Percentiles rank a stretch among this genome's conserved stretches.
phyloP scores from a whole-genome alignment of 2,113 vertebrate species.

The Pterocles orientalis region DNA sequence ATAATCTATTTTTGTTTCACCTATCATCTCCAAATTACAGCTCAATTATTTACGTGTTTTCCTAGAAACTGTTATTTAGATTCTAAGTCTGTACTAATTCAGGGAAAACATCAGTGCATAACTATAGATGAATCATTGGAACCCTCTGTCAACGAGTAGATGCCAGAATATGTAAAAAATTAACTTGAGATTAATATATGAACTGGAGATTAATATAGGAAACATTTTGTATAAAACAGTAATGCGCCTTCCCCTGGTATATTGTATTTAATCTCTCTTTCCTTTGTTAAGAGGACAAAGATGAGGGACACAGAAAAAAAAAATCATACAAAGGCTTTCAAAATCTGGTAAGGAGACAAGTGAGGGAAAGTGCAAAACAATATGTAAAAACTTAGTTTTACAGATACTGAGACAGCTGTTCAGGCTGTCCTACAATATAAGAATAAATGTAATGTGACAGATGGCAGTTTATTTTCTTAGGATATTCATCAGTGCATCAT shows the following conservation, averaged over 20 bases:
- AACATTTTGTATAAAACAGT: not conserved
- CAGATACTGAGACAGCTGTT: not conserved
- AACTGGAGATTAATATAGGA: not conserved
- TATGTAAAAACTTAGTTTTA: not conserved
- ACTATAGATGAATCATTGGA: not conserved
- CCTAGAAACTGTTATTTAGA: not conserved
- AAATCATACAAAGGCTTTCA: not conserved
- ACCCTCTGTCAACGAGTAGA: not conserved
- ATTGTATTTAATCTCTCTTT: not conserved
- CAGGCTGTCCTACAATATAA: not conserved
- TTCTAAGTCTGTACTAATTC: not conserved
- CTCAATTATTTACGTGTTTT: not conserved
- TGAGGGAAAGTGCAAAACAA: not conserved
- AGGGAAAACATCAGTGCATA: not conserved
- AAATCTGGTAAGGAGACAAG: not conserved
- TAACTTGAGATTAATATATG: not conserved
- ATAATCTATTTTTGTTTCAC: not conserved
- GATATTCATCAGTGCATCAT: not conserved
- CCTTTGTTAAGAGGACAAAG: not conserved
- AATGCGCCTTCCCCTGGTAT: not conserved
- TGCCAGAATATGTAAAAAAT: not conserved
- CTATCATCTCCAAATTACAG: not conserved
- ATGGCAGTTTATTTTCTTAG: not conserved
- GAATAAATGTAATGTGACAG: not conserved
- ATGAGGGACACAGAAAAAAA: not conserved